phyloP scores from a whole-genome alignment of 2,113 vertebrate species.

The Camelus bactrianus region DNA sequence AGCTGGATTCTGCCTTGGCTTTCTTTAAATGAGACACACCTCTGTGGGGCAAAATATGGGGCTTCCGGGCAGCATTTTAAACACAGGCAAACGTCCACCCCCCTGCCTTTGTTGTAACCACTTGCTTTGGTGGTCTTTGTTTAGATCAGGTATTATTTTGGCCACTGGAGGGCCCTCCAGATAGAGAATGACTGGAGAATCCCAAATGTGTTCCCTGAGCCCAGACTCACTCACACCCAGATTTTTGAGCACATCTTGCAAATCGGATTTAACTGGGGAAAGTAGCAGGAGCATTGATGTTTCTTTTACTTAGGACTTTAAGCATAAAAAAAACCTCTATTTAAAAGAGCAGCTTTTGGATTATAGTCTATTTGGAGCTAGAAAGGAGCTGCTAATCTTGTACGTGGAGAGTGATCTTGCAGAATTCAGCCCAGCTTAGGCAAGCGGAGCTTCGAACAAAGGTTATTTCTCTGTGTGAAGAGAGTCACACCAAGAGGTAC shows the following conservation, averaged over 20 bases:
- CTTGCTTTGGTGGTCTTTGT: conserved; percentile 73
- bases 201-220: not conserved
- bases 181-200: conserved; percentile 61
- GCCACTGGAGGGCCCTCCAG: conserved; percentile 83
- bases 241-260: conserved; percentile 72
- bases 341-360: conserved; percentile 78
- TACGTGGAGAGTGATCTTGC: conserved; percentile 63
- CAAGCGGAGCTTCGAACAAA: conserved; percentile 68
- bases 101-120: conserved; percentile 72
- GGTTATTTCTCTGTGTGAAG: conserved; percentile 58
- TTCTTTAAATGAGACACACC: conserved; percentile 69
- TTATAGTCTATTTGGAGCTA: conserved; percentile 75
- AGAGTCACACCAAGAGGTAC: not conserved
- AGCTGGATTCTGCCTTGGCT: conserved; percentile 57
- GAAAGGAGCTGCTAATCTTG: conserved; percentile 69
- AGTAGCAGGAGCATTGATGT: conserved; percentile 72
- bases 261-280: conserved; percentile 77
- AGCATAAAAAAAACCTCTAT: conserved; percentile 76
- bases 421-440: conserved; percentile 67
- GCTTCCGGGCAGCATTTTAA: not conserved
- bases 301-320: conserved; percentile 81
- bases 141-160: conserved; percentile 62
- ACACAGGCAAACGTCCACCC: not conserved
- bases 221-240: conserved; percentile 69
- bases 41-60: not conserved